phyloP scores from a whole-genome alignment of 1,140 invertebrate species.

The Ips typographus region DNA sequence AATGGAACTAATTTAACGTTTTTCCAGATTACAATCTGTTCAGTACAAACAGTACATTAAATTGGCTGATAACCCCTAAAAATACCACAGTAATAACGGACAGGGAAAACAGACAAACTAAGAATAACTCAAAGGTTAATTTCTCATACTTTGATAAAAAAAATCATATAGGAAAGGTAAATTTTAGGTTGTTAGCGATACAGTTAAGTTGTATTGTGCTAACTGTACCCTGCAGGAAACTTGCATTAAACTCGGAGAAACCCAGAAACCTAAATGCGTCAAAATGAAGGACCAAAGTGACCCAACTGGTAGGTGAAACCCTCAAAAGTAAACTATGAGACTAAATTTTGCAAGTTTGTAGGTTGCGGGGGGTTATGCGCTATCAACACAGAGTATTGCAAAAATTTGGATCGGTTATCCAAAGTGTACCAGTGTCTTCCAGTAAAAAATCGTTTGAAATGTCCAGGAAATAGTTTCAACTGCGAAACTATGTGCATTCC shows the following conservation, averaged over 20 bases:
- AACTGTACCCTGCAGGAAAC: conserved; percentile 36
- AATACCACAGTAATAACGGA: conserved; percentile 1
- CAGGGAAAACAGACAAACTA: neutral
- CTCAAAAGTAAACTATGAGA: neutral
- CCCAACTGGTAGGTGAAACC: conserved; percentile 56
- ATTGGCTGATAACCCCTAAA: neutral
- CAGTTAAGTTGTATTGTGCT: conserved; percentile 16
- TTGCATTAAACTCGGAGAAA: conserved; percentile 46
- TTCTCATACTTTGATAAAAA: no score
- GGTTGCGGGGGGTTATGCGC: conserved; percentile 71
- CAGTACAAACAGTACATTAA: conserved; percentile 11
- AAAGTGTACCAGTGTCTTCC: conserved; percentile 56
- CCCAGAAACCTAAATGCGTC: conserved; percentile 59
- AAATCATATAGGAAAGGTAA: no score
- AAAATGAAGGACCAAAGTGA: conserved; percentile 60
- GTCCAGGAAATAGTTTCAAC: conserved; percentile 67
- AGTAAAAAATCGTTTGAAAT: conserved; percentile 55
- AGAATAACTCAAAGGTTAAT: no score
- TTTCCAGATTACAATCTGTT: conserved; percentile 21
- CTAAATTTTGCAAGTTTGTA: neutral
- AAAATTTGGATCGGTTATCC: conserved; percentile 59
- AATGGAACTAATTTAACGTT: no score
- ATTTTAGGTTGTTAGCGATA: no score
- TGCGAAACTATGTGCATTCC: conserved; percentile 72
- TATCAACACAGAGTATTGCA: conserved; percentile 70